Evolutionary conservation across 2,797 vertebrate genomes (phyloP).

Genomic region (Uromys caudimaculatus): DNA sequence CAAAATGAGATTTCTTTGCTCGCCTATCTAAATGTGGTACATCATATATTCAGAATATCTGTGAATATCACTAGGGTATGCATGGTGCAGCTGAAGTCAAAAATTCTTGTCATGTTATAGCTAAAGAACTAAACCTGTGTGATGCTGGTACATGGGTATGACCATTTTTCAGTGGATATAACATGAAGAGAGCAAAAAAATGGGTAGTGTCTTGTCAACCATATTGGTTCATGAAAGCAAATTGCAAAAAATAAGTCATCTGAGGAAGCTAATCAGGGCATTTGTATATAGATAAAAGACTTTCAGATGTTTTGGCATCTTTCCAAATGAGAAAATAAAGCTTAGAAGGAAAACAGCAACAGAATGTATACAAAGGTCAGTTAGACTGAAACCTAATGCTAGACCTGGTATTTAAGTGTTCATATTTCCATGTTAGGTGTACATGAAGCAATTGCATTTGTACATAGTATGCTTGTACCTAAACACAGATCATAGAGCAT

Average conservation of each 20-base stretch:
- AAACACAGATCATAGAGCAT: constrained; percentile 26
- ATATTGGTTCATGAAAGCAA: background rate
- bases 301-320: background rate
- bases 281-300: background rate
- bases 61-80: background rate
- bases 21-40: background rate
- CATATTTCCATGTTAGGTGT: background rate
- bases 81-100: background rate
- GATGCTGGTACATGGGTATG: background rate
- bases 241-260: background rate
- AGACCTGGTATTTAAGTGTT: background rate
- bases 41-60: background rate
- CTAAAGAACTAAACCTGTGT: background rate
- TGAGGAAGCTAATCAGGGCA: background rate
- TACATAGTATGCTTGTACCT: constrained; percentile 33
- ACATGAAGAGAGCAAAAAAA: background rate
- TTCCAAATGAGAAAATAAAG: background rate
- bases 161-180: background rate
- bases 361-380: background rate
- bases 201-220: background rate
- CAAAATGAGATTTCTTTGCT: background rate
- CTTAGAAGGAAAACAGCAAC: background rate
- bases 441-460: background rate
- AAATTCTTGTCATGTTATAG: background rate
- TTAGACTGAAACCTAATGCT: background rate